Evolutionary conservation across 2,113 vertebrate species (phyloP).

Genomic region (Solenodon paradoxus): DNA sequence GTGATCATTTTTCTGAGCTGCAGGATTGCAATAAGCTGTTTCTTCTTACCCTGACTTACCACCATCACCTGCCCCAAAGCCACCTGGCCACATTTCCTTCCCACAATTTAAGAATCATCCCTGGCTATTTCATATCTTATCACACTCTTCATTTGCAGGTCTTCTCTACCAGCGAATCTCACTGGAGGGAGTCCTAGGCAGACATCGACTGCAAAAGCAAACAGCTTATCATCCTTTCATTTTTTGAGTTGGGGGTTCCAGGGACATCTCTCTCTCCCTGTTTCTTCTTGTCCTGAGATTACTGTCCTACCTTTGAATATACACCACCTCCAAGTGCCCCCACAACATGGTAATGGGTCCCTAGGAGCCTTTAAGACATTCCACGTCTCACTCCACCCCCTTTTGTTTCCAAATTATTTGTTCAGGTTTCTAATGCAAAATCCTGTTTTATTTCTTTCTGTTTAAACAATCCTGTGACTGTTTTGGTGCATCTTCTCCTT

Average conservation of each 20-base stretch:
- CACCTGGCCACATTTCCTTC: neutral
- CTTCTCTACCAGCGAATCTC: neutral
- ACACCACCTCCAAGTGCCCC: neutral
- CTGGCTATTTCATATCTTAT: neutral
- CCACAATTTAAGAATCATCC: neutral
- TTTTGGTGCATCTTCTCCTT: neutral
- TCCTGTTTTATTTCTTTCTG: slow-evolving; percentile 2
- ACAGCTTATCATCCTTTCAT: neutral
- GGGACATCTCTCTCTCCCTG: neutral
- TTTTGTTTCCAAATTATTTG: neutral
- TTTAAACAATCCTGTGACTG: neutral
- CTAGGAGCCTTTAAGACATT: neutral
- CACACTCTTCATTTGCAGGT: neutral
- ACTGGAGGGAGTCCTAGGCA: neutral
- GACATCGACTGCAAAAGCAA: neutral
- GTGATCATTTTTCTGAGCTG: neutral
- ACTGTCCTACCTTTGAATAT: neutral
- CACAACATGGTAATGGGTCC: no score
- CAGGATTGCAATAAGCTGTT: neutral
- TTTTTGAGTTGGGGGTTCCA: neutral
- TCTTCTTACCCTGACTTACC: neutral
- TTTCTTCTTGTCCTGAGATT: neutral
- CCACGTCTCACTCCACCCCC: neutral
- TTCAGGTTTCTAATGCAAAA: neutral
- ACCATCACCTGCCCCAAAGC: neutral